Conservation (phyloP, 2,113 vertebrate genomes). For the Onychostruthus taczanowskii region DNA sequence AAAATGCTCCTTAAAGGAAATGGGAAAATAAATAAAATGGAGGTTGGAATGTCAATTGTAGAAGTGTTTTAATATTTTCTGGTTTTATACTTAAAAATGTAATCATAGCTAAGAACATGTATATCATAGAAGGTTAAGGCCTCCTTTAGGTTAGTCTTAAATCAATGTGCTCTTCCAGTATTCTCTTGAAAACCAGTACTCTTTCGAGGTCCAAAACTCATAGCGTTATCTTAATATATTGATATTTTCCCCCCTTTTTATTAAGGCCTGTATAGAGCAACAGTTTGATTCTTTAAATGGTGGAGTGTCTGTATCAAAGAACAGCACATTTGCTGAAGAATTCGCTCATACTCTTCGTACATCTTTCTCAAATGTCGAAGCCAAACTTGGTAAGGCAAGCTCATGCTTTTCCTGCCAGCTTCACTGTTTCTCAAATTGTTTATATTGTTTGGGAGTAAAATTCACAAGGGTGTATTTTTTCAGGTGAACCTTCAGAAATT, state of each 20-base stretch:
- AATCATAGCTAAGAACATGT: neutral
- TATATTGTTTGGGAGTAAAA: neutral
- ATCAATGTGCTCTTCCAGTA: neutral
- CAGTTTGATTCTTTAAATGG: constrained; percentile 91
- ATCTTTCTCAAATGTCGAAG: constrained; percentile 89
- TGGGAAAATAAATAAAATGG: neutral
- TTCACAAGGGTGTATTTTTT: constrained; percentile 19
- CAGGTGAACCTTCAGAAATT: constrained; percentile 94
- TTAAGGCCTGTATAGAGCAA: constrained; percentile 93
- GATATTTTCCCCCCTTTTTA: neutral
- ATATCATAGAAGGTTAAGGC: neutral
- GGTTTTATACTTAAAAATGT: neutral
- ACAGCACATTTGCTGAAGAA: constrained; percentile 93
- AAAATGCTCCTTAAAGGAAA: neutral
- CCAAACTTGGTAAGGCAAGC: constrained; percentile 87
- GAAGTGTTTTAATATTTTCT: neutral
- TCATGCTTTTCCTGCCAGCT: neutral
- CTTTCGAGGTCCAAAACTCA: neutral
- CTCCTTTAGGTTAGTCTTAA: neutral
- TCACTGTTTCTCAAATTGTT: neutral
- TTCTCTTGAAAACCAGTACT: neutral
- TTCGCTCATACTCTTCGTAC: constrained; percentile 90
- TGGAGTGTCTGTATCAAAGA: constrained; percentile 90
- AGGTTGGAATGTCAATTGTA: neutral
- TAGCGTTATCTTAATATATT: neutral